Evolutionary conservation across 2,797 vertebrate genomes (phyloP), one percentile per base, ranked within the genome.

Genomic region (Poeciliopsis paucimaculata): DNA sequence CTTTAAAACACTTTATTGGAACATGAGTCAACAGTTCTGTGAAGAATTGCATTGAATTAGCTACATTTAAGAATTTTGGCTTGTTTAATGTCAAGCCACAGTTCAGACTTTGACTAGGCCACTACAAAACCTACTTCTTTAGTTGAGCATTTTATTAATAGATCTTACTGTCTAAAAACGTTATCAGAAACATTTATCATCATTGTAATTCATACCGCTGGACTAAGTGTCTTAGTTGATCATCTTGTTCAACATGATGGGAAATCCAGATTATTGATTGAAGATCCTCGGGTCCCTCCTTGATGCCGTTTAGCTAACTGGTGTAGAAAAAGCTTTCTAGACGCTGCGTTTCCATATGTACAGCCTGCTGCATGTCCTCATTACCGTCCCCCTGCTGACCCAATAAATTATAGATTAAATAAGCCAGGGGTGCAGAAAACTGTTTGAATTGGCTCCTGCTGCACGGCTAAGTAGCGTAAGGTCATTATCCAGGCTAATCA

Each of bases 381-480:
- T 70, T 70, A 70, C 5, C 5, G 23, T n/a, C 13, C 41, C 64
- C 66, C 66, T 45, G 66, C 26, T 5, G 26, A 7, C 23, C 39
- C 12, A 12, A 45, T 68, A 5, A 77, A 68, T 77, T n/a, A 77
- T 77, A 70, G 46, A 77, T 70, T 53, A 77, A 77, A 77, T 20
- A 41, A 18, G 26, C 64, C 76, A 53, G 76, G 34, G 2, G 76
- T 70, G 26, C 16, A 13, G 20, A 46, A 76, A 34, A 3, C 43
- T 46, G 43, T 70, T 18, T 18, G 47, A 55, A 55, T 77, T 20
- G 34, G 8, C 64, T 45, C 47, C 64, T 20, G 66, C 34, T 55
- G 62, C 62, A 39, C 46, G 28, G 75, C 62, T 49, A 26, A 68
- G 64, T 68, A 26, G 23, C 43, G 5, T 8, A 3, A 70, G 41